Conservation (phyloP, 2,113 vertebrate genomes). For the Mormyrus iriodes region DNA sequence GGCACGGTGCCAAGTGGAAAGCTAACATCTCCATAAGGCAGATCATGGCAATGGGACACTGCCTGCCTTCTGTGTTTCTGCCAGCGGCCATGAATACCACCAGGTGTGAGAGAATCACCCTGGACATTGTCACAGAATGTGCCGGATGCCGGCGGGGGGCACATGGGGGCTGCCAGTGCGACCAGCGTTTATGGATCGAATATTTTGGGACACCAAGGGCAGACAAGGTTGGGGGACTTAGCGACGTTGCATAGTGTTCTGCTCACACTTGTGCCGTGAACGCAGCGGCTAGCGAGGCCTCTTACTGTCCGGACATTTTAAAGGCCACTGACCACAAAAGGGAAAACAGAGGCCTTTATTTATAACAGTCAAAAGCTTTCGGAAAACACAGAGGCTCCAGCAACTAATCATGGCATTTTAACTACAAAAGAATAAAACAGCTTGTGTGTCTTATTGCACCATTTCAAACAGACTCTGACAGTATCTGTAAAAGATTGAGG, state of each 20-base stretch:
- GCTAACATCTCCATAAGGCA: slow-evolving; percentile 70
- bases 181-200: slow-evolving; percentile 51
- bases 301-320: slow-evolving; percentile 5
- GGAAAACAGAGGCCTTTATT: background rate
- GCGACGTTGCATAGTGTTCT: slow-evolving; percentile 45
- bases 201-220: slow-evolving; percentile 65
- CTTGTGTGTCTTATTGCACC: background rate
- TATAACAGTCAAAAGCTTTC: background rate
- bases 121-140: slow-evolving; percentile 68
- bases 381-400: background rate
- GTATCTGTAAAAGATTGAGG: background rate
- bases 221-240: slow-evolving; percentile 63
- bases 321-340: background rate
- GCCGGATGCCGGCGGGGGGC: slow-evolving; percentile 59
- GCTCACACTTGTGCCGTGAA: slow-evolving; percentile 33
- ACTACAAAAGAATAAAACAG: background rate
- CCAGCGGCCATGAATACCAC: slow-evolving; percentile 76
- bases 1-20: slow-evolving; percentile 66
- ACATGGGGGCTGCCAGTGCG: slow-evolving; percentile 39
- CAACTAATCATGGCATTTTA: background rate
- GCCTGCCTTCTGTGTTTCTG: slow-evolving; percentile 67
- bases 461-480: background rate
- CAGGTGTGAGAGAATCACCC: slow-evolving; percentile 71
- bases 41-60: slow-evolving; percentile 48
- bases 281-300: slow-evolving; percentile 27